These are phyloP conservation scores for Drosophila guanche DNA, from an alignment of 1,140 invertebrate genomes.

Conservation along the genomic window DNA sequence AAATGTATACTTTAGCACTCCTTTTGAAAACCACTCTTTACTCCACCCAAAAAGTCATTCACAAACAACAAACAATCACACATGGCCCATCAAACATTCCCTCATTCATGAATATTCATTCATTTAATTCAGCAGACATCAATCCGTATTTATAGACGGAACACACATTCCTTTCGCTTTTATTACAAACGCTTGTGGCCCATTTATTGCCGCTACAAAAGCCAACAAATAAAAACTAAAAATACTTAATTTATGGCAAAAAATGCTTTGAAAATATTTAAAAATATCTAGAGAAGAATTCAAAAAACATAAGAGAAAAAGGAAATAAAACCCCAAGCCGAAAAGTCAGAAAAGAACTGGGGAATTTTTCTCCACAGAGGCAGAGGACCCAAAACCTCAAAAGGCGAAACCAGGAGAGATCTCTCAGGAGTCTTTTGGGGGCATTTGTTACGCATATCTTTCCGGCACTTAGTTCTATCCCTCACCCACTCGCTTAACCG, in stretches of 20 bases:
- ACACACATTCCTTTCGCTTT: constrained; percentile 22
- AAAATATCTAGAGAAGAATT: neutral
- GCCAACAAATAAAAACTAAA: constrained; percentile 22
- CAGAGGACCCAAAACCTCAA: constrained; percentile 1
- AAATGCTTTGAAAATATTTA: too few species aligned
- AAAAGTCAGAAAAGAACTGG: constrained; percentile 10
- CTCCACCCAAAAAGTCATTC: neutral
- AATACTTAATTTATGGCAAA: neutral
- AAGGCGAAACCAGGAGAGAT: neutral
- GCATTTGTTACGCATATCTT: constrained; percentile 69
- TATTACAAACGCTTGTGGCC: constrained; percentile 23
- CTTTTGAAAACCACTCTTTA: neutral
- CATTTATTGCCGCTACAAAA: constrained; percentile 22
- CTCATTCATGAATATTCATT: constrained; percentile 6
- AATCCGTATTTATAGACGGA: constrained; percentile 6
- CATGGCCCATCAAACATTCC: neutral
- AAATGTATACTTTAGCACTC: too few species aligned
- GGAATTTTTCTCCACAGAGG: constrained; percentile 3
- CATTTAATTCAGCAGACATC: constrained; percentile 13
- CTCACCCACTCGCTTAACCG: constrained; percentile 35
- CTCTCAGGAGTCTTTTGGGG: neutral
- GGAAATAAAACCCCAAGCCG: neutral
- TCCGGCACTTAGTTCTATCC: constrained; percentile 70
- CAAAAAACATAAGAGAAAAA: neutral
- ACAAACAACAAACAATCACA: neutral